Base-by-base conservation (phyloP, 2,113 vertebrate species). In the Hippopotamus amphibius region DNA sequence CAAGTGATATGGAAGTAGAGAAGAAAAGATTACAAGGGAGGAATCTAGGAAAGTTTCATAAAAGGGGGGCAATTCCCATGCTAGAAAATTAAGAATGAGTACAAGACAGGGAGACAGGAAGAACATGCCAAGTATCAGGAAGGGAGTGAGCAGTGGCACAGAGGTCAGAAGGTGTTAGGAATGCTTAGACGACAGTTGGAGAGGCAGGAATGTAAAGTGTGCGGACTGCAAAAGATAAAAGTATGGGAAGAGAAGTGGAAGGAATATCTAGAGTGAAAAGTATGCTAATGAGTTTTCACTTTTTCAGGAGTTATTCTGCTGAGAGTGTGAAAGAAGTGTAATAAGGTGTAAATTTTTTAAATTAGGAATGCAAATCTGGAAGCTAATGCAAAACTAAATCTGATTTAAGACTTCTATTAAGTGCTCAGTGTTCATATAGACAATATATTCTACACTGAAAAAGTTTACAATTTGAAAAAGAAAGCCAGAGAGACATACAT, bases 231-330 rank as follows among this genome's bases (percentile, higher is more conserved):
- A 85, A 87, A 88, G 16, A 89, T 26, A 30, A 88, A 71, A 69
- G 15, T 57, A 77, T 14, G 10, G 41, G 4, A 55, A 86, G 28
- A 65, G 28, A 72, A 93, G 30, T 48, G 7, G 22, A 94, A 90
- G 30, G 66, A 84, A n/a, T 84, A 53, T 28, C 17, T 57, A 83
- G 11, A 33, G 69, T 93, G 30, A 82, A 76, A 96, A 81, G 72
- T 57, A 90, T 66, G 72, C 22, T 90, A 90, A 37, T 37, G n/a
- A 87, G 24, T 65, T 93, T 80, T 50, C 28, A 61, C 53, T 69
- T 71, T 90, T 82, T 55, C 69, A 92, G 48, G 57, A 93, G 26
- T 74, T 94, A 69, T 74, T 94, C 50, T 86, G n/a, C 68, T 77
- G 15, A 94, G 46, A 84, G 61, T 30, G 59, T 88, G 77, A 65